phyloP scores from a whole-genome alignment of 2,888 invertebrate genomes.

The Syrphus vitripennis region DNA sequence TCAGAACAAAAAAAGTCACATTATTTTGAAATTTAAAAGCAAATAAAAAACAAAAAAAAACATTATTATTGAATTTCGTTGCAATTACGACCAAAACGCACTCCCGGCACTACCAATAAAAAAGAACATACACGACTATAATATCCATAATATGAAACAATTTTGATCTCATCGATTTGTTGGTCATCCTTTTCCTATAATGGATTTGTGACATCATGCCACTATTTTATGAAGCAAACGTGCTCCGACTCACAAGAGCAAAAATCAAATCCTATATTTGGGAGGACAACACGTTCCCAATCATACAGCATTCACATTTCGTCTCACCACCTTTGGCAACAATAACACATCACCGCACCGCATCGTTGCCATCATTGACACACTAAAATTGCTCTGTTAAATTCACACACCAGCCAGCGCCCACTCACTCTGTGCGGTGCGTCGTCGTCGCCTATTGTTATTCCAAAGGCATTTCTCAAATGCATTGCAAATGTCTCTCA shows the following conservation, averaged over 20 bases:
- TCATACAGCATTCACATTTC: constrained; percentile 25
- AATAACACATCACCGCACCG: background rate
- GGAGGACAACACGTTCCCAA: constrained; percentile 52
- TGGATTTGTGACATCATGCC: constrained; percentile 49
- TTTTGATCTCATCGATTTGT: constrained; percentile 47
- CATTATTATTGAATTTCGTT: constrained; percentile 9
- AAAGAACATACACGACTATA: background rate
- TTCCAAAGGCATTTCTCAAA: constrained; percentile 50
- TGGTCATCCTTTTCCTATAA: constrained; percentile 32
- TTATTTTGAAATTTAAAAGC: constrained; percentile 3
- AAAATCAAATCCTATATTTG: constrained; percentile 49
- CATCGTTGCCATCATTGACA: constrained; percentile 48
- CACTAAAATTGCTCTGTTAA: constrained; percentile 28
- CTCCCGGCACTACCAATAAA: background rate
- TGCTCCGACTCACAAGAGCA: constrained; percentile 26
- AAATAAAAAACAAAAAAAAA: background rate
- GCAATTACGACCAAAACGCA: background rate
- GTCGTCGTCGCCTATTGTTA: constrained; percentile 41
- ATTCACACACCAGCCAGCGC: constrained; percentile 1
- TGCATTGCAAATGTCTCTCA: constrained; percentile 47
- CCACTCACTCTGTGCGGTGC: background rate
- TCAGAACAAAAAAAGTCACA: background rate
- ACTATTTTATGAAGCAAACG: constrained; percentile 43
- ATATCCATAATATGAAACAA: constrained; percentile 16
- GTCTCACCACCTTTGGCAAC: constrained; percentile 24